Conservation (phyloP, 2,888 invertebrate genomes). For the Athalia circularis region DNA sequence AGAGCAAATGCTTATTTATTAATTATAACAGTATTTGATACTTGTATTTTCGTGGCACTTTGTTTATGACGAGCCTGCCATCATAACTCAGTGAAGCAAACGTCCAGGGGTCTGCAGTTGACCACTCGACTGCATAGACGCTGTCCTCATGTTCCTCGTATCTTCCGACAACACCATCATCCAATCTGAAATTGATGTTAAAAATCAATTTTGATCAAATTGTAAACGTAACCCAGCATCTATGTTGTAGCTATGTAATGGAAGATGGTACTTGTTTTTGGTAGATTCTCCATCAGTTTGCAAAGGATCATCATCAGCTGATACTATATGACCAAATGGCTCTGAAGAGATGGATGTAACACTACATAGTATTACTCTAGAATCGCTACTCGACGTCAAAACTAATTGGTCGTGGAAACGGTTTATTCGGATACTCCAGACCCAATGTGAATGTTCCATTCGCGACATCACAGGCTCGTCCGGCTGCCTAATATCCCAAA, state of each 20-base stretch:
- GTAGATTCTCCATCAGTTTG: conserved; percentile 73
- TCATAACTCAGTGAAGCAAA: conserved; percentile 99
- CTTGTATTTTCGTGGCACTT: conserved; percentile 95
- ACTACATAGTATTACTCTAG: conserved; percentile 91
- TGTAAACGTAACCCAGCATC: too few species aligned
- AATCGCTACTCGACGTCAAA: conserved; percentile 95
- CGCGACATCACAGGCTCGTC: conserved; percentile 86
- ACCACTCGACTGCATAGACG: conserved; percentile 98
- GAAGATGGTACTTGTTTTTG: conserved; percentile 74
- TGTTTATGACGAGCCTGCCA: conserved; percentile 93
- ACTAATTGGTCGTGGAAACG: conserved; percentile 97
- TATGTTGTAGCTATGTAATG: too few species aligned
- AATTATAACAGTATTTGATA: conserved; percentile 90
- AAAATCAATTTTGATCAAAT: neutral
- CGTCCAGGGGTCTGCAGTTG: conserved; percentile 97
- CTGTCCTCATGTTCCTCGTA: conserved; percentile 99
- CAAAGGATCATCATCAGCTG: conserved; percentile 73
- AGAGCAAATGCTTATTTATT: conserved; percentile 15
- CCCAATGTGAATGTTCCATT: conserved; percentile 93
- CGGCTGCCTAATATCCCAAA: conserved; percentile 95
- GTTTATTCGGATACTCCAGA: conserved; percentile 97
- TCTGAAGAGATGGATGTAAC: conserved; percentile 93
- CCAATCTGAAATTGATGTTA: conserved; percentile 75
- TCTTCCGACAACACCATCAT: conserved; percentile 92
- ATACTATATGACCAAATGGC: conserved; percentile 78